phyloP scores from a whole-genome alignment of 1,140 invertebrate genomes.

The Cotesia typhae region DNA sequence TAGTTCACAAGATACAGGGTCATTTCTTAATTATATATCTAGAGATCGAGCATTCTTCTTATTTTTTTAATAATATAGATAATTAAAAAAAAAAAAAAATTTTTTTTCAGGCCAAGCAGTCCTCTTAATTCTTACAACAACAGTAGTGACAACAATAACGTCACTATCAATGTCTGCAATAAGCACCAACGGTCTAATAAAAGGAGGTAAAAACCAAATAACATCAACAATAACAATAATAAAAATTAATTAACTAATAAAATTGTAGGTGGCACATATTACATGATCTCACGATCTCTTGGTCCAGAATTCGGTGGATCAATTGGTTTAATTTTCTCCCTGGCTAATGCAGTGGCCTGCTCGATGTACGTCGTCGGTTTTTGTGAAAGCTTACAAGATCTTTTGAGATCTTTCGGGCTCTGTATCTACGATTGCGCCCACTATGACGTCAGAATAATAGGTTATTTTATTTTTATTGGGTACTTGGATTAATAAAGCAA shows the following conservation, averaged over 20 bases:
- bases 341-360: conserved; percentile 96
- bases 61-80: no score
- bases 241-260: conserved; percentile 6
- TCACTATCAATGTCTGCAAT: conserved; percentile 97
- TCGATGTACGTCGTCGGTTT: conserved; percentile 99
- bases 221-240: background rate
- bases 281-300: conserved; percentile 95
- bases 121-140: conserved; percentile 84
- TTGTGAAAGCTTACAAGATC: conserved; percentile 86
- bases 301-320: conserved; percentile 97
- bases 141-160: conserved; percentile 90
- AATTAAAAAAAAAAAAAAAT: background rate
- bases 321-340: conserved; percentile 84
- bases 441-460: conserved; percentile 68
- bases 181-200: conserved; percentile 92
- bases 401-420: conserved; percentile 67
- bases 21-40: no score
- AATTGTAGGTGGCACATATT: conserved; percentile 89
- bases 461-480: conserved; percentile 40
- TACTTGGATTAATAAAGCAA: background rate
- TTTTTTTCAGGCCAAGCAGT: conserved; percentile 74
- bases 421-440: conserved; percentile 71
- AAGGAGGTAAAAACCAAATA: conserved; percentile 73
- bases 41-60: no score
- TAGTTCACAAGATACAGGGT: no score